phyloP scores from a whole-genome alignment of 2,888 invertebrate species.

The Onthophagus sagittarius region DNA sequence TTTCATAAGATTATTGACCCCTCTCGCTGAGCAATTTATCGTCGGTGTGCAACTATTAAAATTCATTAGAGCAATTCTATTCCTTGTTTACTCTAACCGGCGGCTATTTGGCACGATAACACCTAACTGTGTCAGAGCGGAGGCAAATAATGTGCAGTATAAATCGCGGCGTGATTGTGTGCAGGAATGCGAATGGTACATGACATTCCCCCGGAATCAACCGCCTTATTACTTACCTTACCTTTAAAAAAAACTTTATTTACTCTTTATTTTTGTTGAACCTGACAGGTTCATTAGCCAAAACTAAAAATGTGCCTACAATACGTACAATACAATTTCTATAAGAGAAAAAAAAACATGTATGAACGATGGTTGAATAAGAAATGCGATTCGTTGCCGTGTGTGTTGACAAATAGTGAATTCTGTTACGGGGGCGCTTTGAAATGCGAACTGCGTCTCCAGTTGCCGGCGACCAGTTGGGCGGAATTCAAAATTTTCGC shows the following conservation, averaged over 20 bases:
- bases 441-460: background rate
- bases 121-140: background rate
- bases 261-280: no score
- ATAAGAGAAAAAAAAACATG: background rate
- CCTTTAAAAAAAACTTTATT: no score
- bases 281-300: background rate
- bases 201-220: no score
- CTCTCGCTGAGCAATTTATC: background rate
- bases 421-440: background rate
- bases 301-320: background rate
- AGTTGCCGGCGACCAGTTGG: background rate
- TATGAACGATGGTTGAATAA: background rate
- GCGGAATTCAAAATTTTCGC: background rate
- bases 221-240: no score
- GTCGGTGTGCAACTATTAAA: background rate
- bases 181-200: background rate
- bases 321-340: background rate
- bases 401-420: background rate
- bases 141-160: background rate
- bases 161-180: background rate
- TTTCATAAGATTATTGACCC: background rate
- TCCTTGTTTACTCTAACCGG: background rate
- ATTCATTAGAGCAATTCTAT: background rate
- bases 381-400: background rate
- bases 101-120: background rate